phyloP scores from a whole-genome alignment of 2,888 invertebrate genomes.

The Timandra comae region DNA sequence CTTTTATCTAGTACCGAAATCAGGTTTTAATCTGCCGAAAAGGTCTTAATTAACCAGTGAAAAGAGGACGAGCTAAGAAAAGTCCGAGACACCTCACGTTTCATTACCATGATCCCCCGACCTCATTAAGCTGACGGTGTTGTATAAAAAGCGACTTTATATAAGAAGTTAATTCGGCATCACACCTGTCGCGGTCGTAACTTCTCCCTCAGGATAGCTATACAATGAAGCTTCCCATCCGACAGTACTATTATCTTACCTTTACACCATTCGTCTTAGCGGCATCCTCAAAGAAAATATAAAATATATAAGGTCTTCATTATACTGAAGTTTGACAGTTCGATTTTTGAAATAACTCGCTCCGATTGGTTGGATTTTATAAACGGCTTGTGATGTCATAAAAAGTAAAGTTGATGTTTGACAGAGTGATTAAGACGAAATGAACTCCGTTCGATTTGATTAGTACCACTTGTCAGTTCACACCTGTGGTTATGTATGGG shows the following conservation, averaged over 20 bases:
- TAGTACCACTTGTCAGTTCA: slow-evolving; percentile 22
- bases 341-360: slow-evolving; percentile 50
- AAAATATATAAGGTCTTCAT: slow-evolving; percentile 64
- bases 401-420: slow-evolving; percentile 34
- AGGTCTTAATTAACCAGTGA: slow-evolving; percentile 54
- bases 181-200: slow-evolving; percentile 74
- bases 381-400: slow-evolving; percentile 33
- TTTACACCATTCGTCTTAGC: slow-evolving; percentile 51
- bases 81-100: slow-evolving; percentile 51
- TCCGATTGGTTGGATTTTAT: slow-evolving; percentile 44
- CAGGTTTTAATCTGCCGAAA: slow-evolving; percentile 40
- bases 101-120: slow-evolving; percentile 61
- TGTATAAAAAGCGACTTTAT: slow-evolving; percentile 70
- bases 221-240: slow-evolving; percentile 63
- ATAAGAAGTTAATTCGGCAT: slow-evolving; percentile 73
- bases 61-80: slow-evolving; percentile 48
- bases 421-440: slow-evolving; percentile 28
- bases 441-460: slow-evolving; percentile 31
- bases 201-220: slow-evolving; percentile 62
- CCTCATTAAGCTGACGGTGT: slow-evolving; percentile 64
- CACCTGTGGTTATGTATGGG: slow-evolving; percentile 26
- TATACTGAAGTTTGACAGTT: slow-evolving; percentile 66
- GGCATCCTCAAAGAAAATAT: slow-evolving; percentile 64
- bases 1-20: slow-evolving; percentile 23
- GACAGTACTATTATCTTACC: slow-evolving; percentile 56